A percentile compares a stretch with the other conserved stretches of the same genome.
phyloP scores from a whole-genome alignment of 2,797 vertebrate species.

The Spheniscus humboldti region DNA sequence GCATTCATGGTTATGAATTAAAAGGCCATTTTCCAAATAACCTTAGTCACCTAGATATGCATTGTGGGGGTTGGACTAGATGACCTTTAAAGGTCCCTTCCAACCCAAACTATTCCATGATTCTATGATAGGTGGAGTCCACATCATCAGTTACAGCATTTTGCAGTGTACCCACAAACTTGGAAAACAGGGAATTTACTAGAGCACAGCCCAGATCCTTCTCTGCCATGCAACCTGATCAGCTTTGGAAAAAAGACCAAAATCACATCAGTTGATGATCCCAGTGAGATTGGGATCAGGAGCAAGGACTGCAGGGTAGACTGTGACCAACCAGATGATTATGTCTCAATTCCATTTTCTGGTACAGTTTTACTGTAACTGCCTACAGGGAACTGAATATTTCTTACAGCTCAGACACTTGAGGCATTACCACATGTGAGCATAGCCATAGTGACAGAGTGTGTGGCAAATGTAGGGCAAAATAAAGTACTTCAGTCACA shows the following conservation, averaged over 20 bases:
- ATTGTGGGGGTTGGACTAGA: not conserved
- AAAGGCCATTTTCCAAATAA: not conserved
- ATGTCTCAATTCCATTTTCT: not conserved
- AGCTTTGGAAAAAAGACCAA: rapidly evolving
- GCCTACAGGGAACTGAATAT: not conserved
- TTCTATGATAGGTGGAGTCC: not conserved
- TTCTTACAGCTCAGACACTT: not conserved
- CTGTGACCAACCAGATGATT: not conserved
- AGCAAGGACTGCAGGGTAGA: not conserved
- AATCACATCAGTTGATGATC: not conserved
- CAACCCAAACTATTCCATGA: not conserved
- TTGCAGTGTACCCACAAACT: not conserved
- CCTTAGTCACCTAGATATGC: not conserved
- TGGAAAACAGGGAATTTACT: not conserved
- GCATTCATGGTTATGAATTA: not conserved
- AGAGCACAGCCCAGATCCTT: not conserved
- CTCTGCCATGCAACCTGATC: not conserved
- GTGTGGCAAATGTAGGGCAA: not conserved
- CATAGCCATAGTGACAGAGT: not conserved
- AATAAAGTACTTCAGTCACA: not conserved
- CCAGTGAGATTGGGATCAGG: not conserved
- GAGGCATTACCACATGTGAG: not conserved
- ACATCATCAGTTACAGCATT: not conserved
- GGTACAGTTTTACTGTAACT: not conserved
- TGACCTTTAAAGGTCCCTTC: not conserved